phyloP scores from a whole-genome alignment of 2,797 vertebrate species.

The Kryptopterus vitreolus region DNA sequence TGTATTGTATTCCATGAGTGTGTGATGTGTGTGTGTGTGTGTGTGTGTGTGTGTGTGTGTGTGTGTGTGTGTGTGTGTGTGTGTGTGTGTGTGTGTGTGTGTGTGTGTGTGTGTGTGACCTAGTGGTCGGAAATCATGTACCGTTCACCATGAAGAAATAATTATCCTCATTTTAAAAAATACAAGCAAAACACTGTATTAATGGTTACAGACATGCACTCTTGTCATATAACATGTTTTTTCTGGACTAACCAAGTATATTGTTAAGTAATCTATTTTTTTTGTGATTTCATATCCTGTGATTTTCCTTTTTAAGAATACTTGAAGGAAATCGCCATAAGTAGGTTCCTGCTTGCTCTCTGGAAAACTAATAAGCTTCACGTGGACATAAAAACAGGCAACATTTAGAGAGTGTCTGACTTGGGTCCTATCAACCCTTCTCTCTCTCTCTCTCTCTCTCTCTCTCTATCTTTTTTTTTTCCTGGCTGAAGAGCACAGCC shows the following conservation, averaged over 20 bases:
- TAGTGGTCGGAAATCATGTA: not conserved
- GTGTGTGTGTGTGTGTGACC: too few species aligned
- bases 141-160: not conserved
- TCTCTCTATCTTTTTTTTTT: conserved; percentile 69
- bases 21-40: too few species aligned
- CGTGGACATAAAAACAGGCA: conserved; percentile 85
- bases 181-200: not conserved
- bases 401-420: conserved; percentile 89
- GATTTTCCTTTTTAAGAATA: not conserved
- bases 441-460: conserved; percentile 64
- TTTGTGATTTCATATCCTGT: not conserved
- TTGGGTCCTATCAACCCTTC: conserved; percentile 88
- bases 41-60: too few species aligned
- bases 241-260: not conserved
- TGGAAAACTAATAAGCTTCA: conserved; percentile 83
- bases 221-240: not conserved
- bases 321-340: not conserved
- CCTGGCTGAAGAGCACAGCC: conserved; percentile 79
- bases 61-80: too few species aligned
- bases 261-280: not conserved
- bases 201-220: not conserved
- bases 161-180: not conserved
- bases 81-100: too few species aligned
- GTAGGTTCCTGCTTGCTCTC: conserved; percentile 67
- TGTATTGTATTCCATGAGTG: not conserved